Base-by-base conservation (phyloP, 2,797 vertebrate species). In the Cephalopachus bancanus region DNA sequence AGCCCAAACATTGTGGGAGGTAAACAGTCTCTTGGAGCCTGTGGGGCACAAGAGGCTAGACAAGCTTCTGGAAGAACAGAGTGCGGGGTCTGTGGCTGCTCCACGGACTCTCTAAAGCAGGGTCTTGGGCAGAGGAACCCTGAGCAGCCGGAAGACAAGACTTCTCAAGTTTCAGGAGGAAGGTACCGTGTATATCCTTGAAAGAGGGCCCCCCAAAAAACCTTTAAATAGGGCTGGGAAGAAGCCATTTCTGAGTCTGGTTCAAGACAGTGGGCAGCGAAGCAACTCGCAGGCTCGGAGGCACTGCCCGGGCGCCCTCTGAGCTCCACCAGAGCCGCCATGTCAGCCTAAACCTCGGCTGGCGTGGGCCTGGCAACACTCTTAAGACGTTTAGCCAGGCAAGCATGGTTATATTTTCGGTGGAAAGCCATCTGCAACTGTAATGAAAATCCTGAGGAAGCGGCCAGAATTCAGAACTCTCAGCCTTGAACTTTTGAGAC, bases 1-100 rank as follows among this genome's bases (percentile, higher is more conserved):
- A 83, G 86, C 95, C 94, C 83, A 80, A 20, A 86, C 20, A 37
- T 11, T 83, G 84, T 69, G 59, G 91, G 93, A 94, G 92, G 93
- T 94, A 44, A 94, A 87, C 26, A 76, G 95, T 84, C 92, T 95
- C 87, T 81, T 37, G 83, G 26, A 71, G 49, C 55, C 89, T 69
- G 11, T 10, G 33, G 28, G 84, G 59, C 60, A 10, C 26, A 60
- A n/a, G 57, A 24, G 72, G 69, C 83, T 33, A 69, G 78, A 8
- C 17, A 12, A 20, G 83, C 69, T 75, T 7, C 24, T 0, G 64
- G 44, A n/a, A 64, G 59, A 8, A 5, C 0, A 10, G 89, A 19
- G 51, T 0, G n/a, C 71, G 44, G 79, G 67, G 65, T 28, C 69
- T 75, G 33, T 2, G 67, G 37, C 37, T 80, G 16, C 83, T 59